phyloP scores from a whole-genome alignment of 1,140 invertebrate species.

The Berghia stephanieae region DNA sequence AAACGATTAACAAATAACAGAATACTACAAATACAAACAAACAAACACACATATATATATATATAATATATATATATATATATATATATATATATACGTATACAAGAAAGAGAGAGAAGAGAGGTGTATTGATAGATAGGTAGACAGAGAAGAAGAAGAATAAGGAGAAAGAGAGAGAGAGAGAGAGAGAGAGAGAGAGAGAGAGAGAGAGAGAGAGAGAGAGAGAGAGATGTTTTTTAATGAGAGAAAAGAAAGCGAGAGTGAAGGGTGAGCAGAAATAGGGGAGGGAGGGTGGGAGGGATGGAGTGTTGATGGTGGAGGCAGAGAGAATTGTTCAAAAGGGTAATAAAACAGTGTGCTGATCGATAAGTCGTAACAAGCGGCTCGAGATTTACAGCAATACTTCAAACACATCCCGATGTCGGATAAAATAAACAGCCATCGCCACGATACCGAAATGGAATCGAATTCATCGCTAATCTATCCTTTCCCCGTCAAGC shows the following conservation, averaged over 20 bases:
- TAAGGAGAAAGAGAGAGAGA: neutral
- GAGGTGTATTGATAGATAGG: conserved; percentile 9
- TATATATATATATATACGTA: too few relatives aligned
- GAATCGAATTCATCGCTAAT: neutral
- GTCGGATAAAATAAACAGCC: neutral
- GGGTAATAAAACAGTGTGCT: too few relatives aligned
- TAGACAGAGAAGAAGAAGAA: neutral
- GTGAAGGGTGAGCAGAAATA: neutral
- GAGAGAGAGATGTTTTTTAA: neutral
- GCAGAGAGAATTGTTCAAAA: too few relatives aligned
- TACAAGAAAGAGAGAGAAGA: too few relatives aligned
- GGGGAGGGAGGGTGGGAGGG: neutral
- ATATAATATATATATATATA: neutral
- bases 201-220: neutral
- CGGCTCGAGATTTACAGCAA: too few relatives aligned
- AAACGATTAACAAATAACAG: neutral
- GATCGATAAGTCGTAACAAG: too few relatives aligned
- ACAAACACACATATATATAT: neutral
- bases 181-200: conserved; percentile 12
- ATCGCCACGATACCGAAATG: neutral
- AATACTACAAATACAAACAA: neutral
- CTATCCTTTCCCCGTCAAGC: too few relatives aligned
- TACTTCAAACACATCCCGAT: neutral
- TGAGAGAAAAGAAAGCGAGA: neutral
- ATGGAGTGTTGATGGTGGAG: neutral